phyloP scores from a whole-genome alignment of 2,113 vertebrate genomes.

The Pyxicephalus adspersus region DNA sequence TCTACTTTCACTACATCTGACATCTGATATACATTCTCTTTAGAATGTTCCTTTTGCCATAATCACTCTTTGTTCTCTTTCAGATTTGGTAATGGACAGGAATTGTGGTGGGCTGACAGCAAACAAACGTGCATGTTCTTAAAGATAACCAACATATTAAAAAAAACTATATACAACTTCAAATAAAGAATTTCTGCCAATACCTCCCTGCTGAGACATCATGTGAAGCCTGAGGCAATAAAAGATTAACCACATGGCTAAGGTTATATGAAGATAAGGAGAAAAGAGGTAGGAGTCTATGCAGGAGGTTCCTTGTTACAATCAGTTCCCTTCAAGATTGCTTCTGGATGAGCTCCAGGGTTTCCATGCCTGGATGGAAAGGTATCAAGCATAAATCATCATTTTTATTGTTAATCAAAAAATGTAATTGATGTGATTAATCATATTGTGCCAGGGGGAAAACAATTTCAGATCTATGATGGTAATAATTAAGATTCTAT shows the following conservation, averaged over 20 bases:
- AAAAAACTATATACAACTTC: background rate
- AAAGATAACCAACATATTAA: background rate
- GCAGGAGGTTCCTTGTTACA: conserved; percentile 22
- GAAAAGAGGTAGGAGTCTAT: background rate
- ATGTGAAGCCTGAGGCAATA: conserved; percentile 8
- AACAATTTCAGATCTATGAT: conserved; percentile 5
- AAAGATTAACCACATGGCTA: conserved; percentile 28
- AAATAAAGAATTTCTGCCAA: background rate
- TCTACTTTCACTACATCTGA: no score
- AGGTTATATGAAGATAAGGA: conserved; percentile 35
- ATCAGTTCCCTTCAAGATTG: conserved; percentile 8
- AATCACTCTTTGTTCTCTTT: background rate
- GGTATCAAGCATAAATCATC: conserved; percentile 49
- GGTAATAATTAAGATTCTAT: conserved; percentile 25
- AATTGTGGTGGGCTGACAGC: background rate
- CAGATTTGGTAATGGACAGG: background rate
- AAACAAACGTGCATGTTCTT: background rate
- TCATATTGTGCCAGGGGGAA: conserved; percentile 33
- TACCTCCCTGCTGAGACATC: background rate
- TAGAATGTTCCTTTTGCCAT: no score
- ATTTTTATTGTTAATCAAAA: conserved; percentile 44
- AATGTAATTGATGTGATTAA: conserved; percentile 52
- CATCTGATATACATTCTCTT: no score
- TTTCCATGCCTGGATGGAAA: conserved; percentile 1
- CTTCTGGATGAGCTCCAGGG: conserved; percentile 20